Conservation (phyloP, 2,113 vertebrate species). For the Struthidea cinerea region DNA sequence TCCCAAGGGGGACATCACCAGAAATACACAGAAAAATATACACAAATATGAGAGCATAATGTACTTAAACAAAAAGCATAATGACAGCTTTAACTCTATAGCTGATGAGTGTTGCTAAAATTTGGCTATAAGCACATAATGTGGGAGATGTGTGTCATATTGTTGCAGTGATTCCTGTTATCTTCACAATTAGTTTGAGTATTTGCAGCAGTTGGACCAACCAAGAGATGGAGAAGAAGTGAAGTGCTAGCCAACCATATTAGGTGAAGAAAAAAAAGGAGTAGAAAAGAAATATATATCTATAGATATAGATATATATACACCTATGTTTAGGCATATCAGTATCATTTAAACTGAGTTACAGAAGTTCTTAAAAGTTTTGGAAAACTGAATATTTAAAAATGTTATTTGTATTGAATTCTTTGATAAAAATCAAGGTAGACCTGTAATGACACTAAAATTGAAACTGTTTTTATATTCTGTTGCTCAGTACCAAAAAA, state of each 20-base stretch:
- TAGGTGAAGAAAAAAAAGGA: background rate
- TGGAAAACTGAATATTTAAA: constrained; percentile 1
- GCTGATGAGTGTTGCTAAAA: background rate
- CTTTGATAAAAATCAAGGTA: background rate
- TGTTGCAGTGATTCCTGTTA: background rate
- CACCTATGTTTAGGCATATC: no score
- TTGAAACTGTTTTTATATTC: background rate
- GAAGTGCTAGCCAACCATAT: background rate
- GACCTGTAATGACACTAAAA: background rate
- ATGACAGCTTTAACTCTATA: background rate
- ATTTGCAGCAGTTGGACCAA: background rate
- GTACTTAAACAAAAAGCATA: background rate
- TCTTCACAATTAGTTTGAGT: background rate
- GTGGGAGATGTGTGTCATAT: background rate
- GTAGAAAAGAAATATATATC: background rate
- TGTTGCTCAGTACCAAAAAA: background rate
- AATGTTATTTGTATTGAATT: background rate
- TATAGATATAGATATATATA: no score
- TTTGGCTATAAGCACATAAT: background rate
- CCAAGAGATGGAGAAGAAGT: background rate
- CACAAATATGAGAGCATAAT: background rate
- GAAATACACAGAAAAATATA: background rate
- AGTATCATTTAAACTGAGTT: background rate
- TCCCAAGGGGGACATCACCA: background rate
- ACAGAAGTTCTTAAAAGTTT: background rate